Base-by-base conservation (phyloP, 2,113 vertebrate genomes). In the Numenius arquata region DNA sequence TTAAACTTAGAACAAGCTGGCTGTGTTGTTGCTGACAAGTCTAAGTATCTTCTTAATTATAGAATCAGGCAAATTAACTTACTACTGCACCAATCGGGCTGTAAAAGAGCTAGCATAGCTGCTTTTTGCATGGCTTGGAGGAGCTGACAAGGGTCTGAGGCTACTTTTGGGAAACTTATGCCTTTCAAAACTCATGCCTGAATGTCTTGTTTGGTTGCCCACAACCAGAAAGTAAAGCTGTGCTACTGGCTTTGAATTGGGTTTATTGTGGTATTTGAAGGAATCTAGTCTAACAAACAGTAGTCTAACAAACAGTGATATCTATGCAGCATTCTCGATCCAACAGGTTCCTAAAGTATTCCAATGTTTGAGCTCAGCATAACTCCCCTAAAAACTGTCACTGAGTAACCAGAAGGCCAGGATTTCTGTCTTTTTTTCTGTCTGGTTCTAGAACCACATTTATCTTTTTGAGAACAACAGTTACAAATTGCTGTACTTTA, bases 21-120 rank as follows among this genome's bases (percentile, higher is more conserved):
- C 66, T 90, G 63, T 40, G 81, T 12, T 86, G 94, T 83, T 96
- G 92, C 88, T 96, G 95, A 96, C 87, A 95, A 78, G 73, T 70
- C 43, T 83, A 73, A 97, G 63, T 61, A 72, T 66, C 93, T 96
- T 85, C 56, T 96, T 96, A 94, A 97, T 96, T 98, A 94, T 66
- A 76, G 59, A 92, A 73, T 83, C 94, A 94, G 85, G 26, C 63
- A 86, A 95, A 97, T 91, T 53, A 90, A 93, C 52, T 67, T 74
- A 29, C 38, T 48, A 8, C 79, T 25, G 92, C 74, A 70, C 56
- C 90, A 68, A 16, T 27, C 71, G 70, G 66, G 34, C n/a, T n/a
- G 21, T 25, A 30, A 48, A 40, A 52, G 52, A 29, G 38, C 5
- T 6, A 47, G 58, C 0, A 1, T 5, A 8, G 29, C n/a, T 53